phyloP scores from a whole-genome alignment of 2,113 vertebrate genomes.

The Gavialis gangeticus region DNA sequence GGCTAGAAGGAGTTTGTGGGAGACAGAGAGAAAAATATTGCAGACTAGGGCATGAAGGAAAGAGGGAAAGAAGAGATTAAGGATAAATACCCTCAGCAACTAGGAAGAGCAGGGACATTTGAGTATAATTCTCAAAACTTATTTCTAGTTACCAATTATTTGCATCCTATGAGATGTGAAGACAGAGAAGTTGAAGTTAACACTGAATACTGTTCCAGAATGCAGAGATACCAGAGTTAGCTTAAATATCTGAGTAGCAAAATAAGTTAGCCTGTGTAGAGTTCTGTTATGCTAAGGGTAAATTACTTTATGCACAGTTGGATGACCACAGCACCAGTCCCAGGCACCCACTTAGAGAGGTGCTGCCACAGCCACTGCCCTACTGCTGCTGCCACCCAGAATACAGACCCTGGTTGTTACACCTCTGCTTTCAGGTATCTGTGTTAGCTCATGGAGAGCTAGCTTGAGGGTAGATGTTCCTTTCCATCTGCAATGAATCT shows the following conservation, averaged over 20 bases:
- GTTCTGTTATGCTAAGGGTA: accelerated
- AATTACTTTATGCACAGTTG: background rate
- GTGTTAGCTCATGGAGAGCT: no score
- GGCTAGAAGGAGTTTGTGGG: background rate
- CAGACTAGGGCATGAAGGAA: background rate
- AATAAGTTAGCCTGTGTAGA: background rate
- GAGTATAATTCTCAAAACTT: background rate
- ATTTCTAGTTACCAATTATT: background rate
- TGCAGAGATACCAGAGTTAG: background rate
- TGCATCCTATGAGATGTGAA: background rate
- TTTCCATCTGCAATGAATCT: no score
- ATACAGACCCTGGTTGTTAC: no score
- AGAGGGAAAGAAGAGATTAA: background rate
- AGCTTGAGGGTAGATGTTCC: no score
- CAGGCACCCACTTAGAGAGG: no score
- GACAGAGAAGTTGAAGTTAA: background rate
- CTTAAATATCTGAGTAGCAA: background rate
- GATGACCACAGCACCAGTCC: no score
- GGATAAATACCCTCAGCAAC: background rate
- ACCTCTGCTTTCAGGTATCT: no score
- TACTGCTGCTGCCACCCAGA: no score
- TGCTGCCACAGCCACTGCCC: no score
- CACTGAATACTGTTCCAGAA: accelerated
- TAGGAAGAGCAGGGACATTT: background rate
- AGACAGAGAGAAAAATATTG: background rate